phyloP scores from a whole-genome alignment of 2,888 invertebrate species.

The Sisyra terminalis region DNA sequence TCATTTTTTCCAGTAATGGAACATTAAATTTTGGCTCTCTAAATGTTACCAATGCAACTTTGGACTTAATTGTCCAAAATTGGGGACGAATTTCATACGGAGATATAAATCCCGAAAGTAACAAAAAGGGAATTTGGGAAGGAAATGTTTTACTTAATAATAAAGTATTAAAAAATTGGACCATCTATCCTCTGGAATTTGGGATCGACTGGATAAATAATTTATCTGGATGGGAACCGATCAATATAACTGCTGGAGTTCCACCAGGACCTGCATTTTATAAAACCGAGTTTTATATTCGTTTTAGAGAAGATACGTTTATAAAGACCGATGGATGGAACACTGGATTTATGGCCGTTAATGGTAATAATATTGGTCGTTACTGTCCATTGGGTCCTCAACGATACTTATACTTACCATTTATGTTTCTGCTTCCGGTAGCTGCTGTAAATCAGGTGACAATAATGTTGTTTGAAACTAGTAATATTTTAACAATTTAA shows the following conservation, averaged over 20 bases:
- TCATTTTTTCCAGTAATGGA: slow-evolving; percentile 19
- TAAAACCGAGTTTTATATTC: slow-evolving; percentile 19
- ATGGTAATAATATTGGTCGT: slow-evolving; percentile 72
- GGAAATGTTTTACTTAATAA: slow-evolving; percentile 28
- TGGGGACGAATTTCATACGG: slow-evolving; percentile 60
- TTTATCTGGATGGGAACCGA: neutral
- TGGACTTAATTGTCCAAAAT: slow-evolving; percentile 45
- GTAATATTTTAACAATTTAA: too few species aligned
- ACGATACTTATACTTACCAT: slow-evolving; percentile 64
- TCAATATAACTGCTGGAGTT: too few species aligned
- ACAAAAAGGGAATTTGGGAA: slow-evolving; percentile 25
- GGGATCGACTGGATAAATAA: slow-evolving; percentile 25
- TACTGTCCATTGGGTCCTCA: slow-evolving; percentile 77
- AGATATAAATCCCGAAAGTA: slow-evolving; percentile 23
- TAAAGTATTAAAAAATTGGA: slow-evolving; percentile 25
- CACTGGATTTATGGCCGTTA: slow-evolving; percentile 72
- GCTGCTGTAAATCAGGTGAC: too few species aligned
- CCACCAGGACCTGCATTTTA: slow-evolving; percentile 36
- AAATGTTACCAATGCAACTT: slow-evolving; percentile 17
- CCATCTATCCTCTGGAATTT: slow-evolving; percentile 33
- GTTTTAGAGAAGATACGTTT: slow-evolving; percentile 50
- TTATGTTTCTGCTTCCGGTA: too few species aligned
- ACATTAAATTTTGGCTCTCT: slow-evolving; percentile 17
- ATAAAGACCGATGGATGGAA: slow-evolving; percentile 64
- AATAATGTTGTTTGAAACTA: too few species aligned